These are phyloP conservation scores for Lepidothrix coronata DNA, from an alignment of 2,113 vertebrate genomes.

Conservation along the genomic window DNA sequence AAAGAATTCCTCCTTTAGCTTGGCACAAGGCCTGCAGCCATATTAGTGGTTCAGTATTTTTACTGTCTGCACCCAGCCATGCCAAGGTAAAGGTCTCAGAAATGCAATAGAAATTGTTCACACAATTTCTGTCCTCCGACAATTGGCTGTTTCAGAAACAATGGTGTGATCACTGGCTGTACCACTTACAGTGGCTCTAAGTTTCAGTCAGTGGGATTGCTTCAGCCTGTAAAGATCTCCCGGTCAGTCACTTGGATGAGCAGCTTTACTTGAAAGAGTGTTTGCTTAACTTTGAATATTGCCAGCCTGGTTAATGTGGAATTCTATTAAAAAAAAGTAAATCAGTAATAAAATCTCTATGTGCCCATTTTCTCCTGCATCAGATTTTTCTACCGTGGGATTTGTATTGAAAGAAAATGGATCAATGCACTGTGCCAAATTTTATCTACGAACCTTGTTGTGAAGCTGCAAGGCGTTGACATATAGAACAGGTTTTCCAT, in stretches of 20 bases:
- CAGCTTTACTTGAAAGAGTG: neutral
- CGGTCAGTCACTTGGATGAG: neutral
- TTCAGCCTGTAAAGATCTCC: neutral
- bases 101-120: too few relatives aligned
- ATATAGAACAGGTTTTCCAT: neutral
- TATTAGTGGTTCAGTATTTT: too few relatives aligned
- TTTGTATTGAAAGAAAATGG: neutral
- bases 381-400: neutral
- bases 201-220: neutral
- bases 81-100: too few relatives aligned
- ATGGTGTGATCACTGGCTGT: neutral
- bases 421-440: neutral
- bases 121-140: too few relatives aligned
- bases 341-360: neutral
- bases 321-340: neutral
- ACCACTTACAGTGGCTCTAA: neutral
- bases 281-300: neutral
- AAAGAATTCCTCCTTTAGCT: too few relatives aligned
- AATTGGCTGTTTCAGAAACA: neutral
- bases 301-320: neutral
- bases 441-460: neutral
- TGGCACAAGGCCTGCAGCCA: too few relatives aligned
- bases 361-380: neutral
- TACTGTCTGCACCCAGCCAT: too few relatives aligned
- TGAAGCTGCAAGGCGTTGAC: neutral